Percentiles rank a stretch among this genome's conserved stretches.
Evolutionary conservation across 92 coral and sea anemone genomes (phyloP).

Genomic region (Chrysogorgia sp.): DNA sequence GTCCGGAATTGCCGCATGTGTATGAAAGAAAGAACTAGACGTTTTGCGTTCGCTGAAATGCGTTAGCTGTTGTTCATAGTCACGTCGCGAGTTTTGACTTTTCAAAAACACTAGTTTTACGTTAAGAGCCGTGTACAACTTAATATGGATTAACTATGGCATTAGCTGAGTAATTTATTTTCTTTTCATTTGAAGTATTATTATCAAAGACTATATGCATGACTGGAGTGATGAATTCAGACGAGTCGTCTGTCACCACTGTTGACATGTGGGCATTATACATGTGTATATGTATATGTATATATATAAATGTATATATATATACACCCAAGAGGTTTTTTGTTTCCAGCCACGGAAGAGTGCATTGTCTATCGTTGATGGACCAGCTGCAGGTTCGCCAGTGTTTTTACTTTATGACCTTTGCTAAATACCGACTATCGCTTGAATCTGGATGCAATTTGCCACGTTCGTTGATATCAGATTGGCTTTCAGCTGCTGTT

Average conservation of each 20-base stretch:
- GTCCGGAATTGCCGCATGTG: neutral
- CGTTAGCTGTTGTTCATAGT: too few species aligned
- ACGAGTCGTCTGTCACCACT: neutral
- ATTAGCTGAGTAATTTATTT: too few species aligned
- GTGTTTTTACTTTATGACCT: slow-evolving; percentile 18
- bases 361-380: slow-evolving; percentile 4
- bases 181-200: too few species aligned
- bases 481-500: slow-evolving; percentile 17
- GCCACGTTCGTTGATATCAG: slow-evolving; percentile 11
- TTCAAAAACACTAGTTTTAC: too few species aligned
- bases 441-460: slow-evolving; percentile 23
- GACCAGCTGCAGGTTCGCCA: slow-evolving; percentile 33
- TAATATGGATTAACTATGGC: too few species aligned
- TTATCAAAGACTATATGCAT: too few species aligned
- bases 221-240: neutral
- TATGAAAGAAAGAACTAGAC: too few species aligned
- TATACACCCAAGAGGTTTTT: neutral
- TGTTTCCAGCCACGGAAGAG: neutral
- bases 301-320: too few species aligned
- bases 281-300: neutral
- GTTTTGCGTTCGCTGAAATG: too few species aligned
- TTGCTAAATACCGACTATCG: slow-evolving; percentile 12
- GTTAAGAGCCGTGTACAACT: too few species aligned
- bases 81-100: too few species aligned
- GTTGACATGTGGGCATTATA: neutral